These are phyloP conservation scores for Simalia tracyae DNA, from an alignment of 2,797 vertebrate species.

Conservation along the genomic window DNA sequence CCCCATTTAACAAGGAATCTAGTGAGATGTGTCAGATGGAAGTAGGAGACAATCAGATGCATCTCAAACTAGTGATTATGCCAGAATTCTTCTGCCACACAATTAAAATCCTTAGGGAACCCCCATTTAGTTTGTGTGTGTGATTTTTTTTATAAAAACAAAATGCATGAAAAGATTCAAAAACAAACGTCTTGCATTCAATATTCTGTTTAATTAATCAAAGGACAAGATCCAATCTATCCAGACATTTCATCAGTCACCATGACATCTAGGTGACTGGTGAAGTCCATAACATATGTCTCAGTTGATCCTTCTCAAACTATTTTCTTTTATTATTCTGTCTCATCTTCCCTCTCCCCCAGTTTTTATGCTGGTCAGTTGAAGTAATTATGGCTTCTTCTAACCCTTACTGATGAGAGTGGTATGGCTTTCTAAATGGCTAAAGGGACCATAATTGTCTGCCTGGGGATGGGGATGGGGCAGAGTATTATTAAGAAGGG, in stretches of 20 bases:
- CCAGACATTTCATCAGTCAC: neutral
- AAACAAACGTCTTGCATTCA: neutral
- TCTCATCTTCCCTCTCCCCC: neutral
- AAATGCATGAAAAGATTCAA: neutral
- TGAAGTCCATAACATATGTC: neutral
- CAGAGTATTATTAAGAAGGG: neutral
- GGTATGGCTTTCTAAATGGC: too few species aligned
- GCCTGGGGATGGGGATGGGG: neutral
- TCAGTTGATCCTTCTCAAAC: neutral
- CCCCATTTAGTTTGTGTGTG: neutral
- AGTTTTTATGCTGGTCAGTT: neutral
- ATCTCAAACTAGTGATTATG: constrained; percentile 42
- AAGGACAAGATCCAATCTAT: neutral
- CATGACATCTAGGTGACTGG: neutral
- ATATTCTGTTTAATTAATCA: neutral
- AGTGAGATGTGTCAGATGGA: constrained; percentile 56
- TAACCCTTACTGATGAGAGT: neutral
- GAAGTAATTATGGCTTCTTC: neutral
- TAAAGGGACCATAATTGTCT: neutral
- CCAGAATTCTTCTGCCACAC: constrained; percentile 27
- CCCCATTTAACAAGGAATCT: constrained; percentile 66
- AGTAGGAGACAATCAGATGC: constrained; percentile 39
- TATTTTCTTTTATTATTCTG: neutral
- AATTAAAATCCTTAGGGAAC: constrained; percentile 26
- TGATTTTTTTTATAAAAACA: neutral